Base-by-base conservation (phyloP, 2,113 vertebrate species). In the Labeo catla region DNA sequence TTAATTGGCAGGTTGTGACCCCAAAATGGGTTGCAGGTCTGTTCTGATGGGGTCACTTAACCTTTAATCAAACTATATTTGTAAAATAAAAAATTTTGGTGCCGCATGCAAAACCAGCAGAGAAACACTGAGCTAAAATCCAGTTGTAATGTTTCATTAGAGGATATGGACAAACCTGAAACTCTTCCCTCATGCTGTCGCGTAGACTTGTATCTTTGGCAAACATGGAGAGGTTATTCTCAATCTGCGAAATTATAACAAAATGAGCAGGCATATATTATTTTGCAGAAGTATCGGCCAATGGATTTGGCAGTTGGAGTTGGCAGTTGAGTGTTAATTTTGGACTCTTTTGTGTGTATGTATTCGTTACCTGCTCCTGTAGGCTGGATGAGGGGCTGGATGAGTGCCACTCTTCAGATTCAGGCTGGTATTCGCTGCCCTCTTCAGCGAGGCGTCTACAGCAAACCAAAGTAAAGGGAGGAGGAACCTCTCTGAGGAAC, bases 391-490 rank as follows among this genome's bases (percentile, higher is more conserved):
- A 73, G 1, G 89, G 79, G 36, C 86, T 87, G 50, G 54, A 77
- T 82, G 88, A 6, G 39, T 16, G 6, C 89, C 90, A 89, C 2
- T 90, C 86, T 86, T 93, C 78, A 86, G 63, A 76, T 54, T 89
- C 90, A 36, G 87, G 94, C 88, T 34, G 94, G 21, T 94, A 94
- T 74, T 96, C 96, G 0, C 7, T 89, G 86, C 91, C 94, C 3
- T 97, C 96, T 0, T 96, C 96, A 21, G 93, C 93, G 0, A 96
- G 93, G 1, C 93, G 96, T 28, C 98, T 94, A 87, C 98, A 99
- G 93, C 97, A 99, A 85, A 99, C 96, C 92, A 99, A 50, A 0
- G 96, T 98, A 86, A 99, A 98, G 0, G 98, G 98, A 15, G 98
- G 96, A 0, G 98, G 97, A 23, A 97, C 97, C 45, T 98, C 97